Base-by-base conservation (phyloP, 30 jellyfish, hydroid and myxozoan species). In the Sanderia malayensis region DNA sequence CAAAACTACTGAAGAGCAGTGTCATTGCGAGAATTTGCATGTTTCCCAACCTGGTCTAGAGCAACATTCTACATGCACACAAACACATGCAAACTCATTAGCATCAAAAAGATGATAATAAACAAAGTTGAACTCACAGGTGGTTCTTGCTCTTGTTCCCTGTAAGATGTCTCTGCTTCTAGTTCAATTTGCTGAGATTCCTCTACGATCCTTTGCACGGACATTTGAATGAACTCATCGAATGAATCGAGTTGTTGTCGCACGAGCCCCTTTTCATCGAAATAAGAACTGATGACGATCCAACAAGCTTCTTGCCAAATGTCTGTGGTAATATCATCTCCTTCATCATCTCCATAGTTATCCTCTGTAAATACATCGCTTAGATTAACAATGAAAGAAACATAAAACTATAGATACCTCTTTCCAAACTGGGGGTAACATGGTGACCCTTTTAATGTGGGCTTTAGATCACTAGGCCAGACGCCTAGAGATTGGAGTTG, bases 231-330 rank as follows among this genome's bases (percentile, higher is more conserved):
- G 79, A 94, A 94, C 57, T 94, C 99, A 84, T 94, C 99, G 83
- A 94, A 94, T 3, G 99, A 94, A 26, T 94, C 99, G 21, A 94
- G 91, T 70, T 94, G 99, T 49, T 94, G 99, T 23, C 99, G 86
- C 44, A 94, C 99, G 22, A 94, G 94, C 20, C 99, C 99, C 52
- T 94, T 94, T 66, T 94, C 99, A 67, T 86, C 97, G 84, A 94
- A 94, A 62, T 86, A 94, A n/a, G 99, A 82, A 57, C 95, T 87
- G 86, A 94, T 94, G 78, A 94, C 99, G 53, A 95, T 91, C 99
- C 99, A 94, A 63, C 99, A 87, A 11, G 98, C 99, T 44, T 94
- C 99, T 71, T 94, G 99, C 99, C 99, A 94, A 31, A 86, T 60
- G 26, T 94, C 98, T 15, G 95, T 67, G 55, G 97, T 70, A 72